These are phyloP conservation scores for Porites divaricata DNA, from an alignment of 92 coral and sea anemone genomes.

Conservation along the genomic window DNA sequence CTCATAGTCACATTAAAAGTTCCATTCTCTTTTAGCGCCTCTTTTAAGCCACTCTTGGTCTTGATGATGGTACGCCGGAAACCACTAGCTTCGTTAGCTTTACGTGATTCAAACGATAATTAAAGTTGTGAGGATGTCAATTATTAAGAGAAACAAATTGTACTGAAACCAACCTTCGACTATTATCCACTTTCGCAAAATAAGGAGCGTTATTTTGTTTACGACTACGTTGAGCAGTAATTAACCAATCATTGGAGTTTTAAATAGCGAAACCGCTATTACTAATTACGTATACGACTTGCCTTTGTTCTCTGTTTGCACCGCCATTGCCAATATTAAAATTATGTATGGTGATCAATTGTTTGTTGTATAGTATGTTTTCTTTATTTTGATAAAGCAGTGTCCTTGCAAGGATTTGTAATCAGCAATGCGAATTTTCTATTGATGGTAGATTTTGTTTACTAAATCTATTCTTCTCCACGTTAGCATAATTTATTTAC, in stretches of 20 bases:
- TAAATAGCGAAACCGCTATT: conserved; percentile 11
- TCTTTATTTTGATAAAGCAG: not conserved
- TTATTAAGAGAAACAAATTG: not conserved
- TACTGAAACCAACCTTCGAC: not conserved
- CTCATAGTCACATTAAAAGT: not conserved
- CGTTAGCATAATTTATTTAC: conserved; percentile 1
- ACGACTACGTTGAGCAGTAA: not conserved
- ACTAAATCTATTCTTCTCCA: not conserved
- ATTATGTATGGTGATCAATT: conserved; percentile 23
- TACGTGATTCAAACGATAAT: not conserved
- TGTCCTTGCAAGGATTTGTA: not conserved
- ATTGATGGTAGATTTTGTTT: not conserved
- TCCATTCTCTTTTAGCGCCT: not conserved
- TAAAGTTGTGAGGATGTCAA: not conserved
- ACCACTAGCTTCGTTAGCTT: not conserved
- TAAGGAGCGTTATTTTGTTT: conserved; percentile 24
- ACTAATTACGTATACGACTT: conserved; percentile 1
- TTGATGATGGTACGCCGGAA: not conserved
- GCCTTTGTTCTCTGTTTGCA: conserved; percentile 18
- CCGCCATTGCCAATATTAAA: conserved; percentile 22
- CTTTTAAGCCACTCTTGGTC: not conserved
- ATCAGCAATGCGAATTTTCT: conserved; percentile 6
- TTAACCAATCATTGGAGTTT: not conserved
- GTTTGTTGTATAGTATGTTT: conserved; percentile 19
- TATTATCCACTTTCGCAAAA: not conserved